Evolutionary conservation across 2,888 invertebrate species (phyloP), one percentile per base, ranked within the genome.

Genomic region (Sisyra terminalis): DNA sequence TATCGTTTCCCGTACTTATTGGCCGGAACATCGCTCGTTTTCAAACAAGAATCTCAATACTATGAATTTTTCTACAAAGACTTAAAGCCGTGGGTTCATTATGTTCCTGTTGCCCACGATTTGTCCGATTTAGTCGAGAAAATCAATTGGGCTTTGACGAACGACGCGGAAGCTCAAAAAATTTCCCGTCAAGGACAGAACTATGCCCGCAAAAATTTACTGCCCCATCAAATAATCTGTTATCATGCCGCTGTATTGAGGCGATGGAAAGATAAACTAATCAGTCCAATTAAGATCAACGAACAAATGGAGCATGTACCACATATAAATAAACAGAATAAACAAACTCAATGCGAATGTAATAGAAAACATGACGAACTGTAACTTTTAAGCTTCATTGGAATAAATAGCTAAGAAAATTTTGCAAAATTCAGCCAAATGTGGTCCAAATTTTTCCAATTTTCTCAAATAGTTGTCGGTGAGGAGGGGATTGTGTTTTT

Each of bases 21-120:
- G 47, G 85, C 77, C 36, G 93, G 94, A 2, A 85, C 87, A 53
- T 79, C 89, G 0, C 63, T 90, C 46, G 78, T 94, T 10, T 68
- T 97, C 10, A 97, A 97, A 64, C 93, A 93, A 63, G 77, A 85
- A 17, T 96, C 96, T 0, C 73, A 75, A n/a, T 96, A 87, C 62
- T 88, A 90, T 59, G 96, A 97, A 67, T 85, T 88, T 66, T 97
- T 93, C 63, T 97, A 97, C 57, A 63, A 70, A 31, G 70, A 81
- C 50, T 61, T 94, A 9, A 57, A 67, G 44, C 78, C 88, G 1
- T 75, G 76, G 63, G 66, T 73, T 51, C 94, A 97, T 63, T 97
- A 78, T 59, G 66, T 96, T 43, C 84, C 92, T 6, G 66, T 94
- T 30, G 75, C 80, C 53, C 62, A 70, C 37, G 81, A 94, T 60